Evolutionary conservation across 1,140 invertebrate genomes (phyloP), one percentile per base, ranked within the genome.

Genomic region (Parapsyche elsis): DNA sequence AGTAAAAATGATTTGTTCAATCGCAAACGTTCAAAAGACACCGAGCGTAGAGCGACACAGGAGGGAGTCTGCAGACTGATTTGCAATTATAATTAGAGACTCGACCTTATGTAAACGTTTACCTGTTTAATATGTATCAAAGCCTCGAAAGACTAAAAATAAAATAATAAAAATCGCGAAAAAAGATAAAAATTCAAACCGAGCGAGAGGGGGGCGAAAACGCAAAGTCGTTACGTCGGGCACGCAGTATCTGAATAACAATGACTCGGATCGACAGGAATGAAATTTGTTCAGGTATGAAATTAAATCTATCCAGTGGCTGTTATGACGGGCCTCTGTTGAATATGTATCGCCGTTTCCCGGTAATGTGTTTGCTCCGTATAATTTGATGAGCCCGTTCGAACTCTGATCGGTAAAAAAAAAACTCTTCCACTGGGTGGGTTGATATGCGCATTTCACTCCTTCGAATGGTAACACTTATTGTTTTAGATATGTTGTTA

Each of bases 121-220:
- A 83, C 81, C 81, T 83, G 79, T 75, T 81, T 83, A 83, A 83
- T 83, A 83, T 83, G 81, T 83, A 83, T 83, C 79, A 71, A 79
- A 83, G 79, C 81, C 45, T n/a, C 61, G 59, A 61, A 81, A 12
- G 24, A 9, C 24, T 9, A 24, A 67, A 67, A 53, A 53, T n/a
- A 53, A 53, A 53, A 53, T 14, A n/a, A 53, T 12, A 19, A 23
- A 26, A 67, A 67, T 10, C 64, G 49, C 49, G 10, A 10, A 53
- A 53, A 79, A 79, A 82, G 61, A 70, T 45, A 82, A 81, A 79
- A 83, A 79, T 81, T 78, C 78, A 80, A 79, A 79, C 74, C 24
- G 14, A 24, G n/a, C 19, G 59, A 46, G 59, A 46, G 21, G n/a
- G 53, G n/a, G 16, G 59, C 26, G 44, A 53, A 67, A 23, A 24